Evolutionary conservation across 2,888 invertebrate genomes (phyloP), one percentile per base, ranked within the genome.

Genomic region (Ametastegia equiseti): DNA sequence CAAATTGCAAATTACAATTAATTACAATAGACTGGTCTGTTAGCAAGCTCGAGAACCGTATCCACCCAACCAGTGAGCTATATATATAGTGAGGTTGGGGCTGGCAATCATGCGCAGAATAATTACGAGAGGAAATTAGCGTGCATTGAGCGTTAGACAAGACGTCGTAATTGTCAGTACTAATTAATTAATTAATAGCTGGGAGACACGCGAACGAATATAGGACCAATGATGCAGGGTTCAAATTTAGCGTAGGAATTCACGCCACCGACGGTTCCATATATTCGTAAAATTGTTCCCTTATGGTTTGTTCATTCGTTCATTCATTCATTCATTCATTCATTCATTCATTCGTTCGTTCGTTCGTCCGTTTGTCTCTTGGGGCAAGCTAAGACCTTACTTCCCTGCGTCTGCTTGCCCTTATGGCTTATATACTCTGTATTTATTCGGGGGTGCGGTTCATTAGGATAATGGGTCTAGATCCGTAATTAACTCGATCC

Each of bases 151-250:
- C 82, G 84, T 77, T 83, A 84, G 84, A 86, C 86, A 86, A 85
- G 85, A 83, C 83, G 83, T 45, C 83, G 83, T 86, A 88, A 88
- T 88, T 87, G 87, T 86, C 83, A 84, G 84, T 78, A 67, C 85
- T 86, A 85, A 86, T 85, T 86, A 88, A 88, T 88, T 88, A 88
- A 88, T 88, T 86, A 86, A 88, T 87, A 84, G 86, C 85, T 83
- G 82, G 65, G 80, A 81, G 47, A 77, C 81, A 73, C 73, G 80
- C 71, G 65, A 82, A 63, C 81, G 30, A 60, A 69, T n/a, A n/a
- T 45, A 67, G 71, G 77, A 80, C 6, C 75, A 11, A 75, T 75
- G 75, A 75, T 54, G 36, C 75, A 54, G 36, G 19, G 33, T 36
- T 50, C 4, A 33, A 36, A 15, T 50, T 54, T 75, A 75, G 45